phyloP scores from a whole-genome alignment of 2,113 vertebrate genomes.

The Redunca redunca region DNA sequence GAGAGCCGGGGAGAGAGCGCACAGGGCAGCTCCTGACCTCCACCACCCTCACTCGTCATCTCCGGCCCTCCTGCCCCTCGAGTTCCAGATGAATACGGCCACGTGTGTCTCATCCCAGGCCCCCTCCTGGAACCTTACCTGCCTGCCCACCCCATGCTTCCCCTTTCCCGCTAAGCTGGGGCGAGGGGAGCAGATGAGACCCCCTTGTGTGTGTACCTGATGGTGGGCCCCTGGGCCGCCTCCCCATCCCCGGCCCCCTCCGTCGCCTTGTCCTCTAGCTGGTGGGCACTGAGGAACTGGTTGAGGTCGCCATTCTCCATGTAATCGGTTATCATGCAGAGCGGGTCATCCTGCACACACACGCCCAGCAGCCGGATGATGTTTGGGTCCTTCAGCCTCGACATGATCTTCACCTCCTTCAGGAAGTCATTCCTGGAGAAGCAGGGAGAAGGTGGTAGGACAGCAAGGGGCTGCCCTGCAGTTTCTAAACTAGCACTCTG shows the following conservation, averaged over 20 bases:
- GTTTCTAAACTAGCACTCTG: not conserved
- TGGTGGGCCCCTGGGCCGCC: slow-evolving; percentile 77
- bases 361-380: slow-evolving; percentile 94
- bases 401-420: slow-evolving; percentile 95
- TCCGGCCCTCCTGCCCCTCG: not conserved
- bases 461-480: accelerated
- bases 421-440: slow-evolving; percentile 89
- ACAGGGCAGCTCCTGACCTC: not conserved
- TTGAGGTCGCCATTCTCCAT: slow-evolving; percentile 96
- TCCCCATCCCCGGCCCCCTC: slow-evolving; percentile 79
- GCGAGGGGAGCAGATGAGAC: not conserved
- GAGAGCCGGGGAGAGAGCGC: not conserved
- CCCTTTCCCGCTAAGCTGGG: not conserved
- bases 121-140: not conserved
- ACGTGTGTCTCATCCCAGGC: not conserved
- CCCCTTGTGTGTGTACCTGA: slow-evolving; percentile 80
- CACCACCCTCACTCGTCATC: not conserved
- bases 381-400: slow-evolving; percentile 92
- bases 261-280: slow-evolving; percentile 85
- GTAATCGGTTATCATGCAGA: slow-evolving; percentile 95
- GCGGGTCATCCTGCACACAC: slow-evolving; percentile 90
- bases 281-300: slow-evolving; percentile 90
- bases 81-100: not conserved
- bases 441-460: not conserved
- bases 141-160: not conserved